A percentile compares a stretch with the other conserved stretches of the same genome.
These are phyloP conservation scores for Sebastes flavidus DNA, from an alignment of 2,797 vertebrate species.

Conservation along the genomic window DNA sequence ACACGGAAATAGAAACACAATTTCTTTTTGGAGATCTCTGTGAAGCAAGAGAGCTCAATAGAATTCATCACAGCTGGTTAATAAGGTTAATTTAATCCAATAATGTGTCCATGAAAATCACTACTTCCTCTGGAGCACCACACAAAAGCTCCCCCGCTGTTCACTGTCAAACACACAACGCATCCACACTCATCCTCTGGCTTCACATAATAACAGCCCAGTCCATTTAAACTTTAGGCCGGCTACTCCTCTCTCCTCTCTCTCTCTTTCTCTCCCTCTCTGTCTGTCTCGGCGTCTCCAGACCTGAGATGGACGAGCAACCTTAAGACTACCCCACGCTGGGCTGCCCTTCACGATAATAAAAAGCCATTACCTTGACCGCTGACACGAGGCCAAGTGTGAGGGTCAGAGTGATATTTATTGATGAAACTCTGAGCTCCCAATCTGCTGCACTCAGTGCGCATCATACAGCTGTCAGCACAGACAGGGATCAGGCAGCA, in stretches of 20 bases:
- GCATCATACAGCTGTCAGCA: slow-evolving; percentile 99
- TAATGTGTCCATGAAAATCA: slow-evolving; percentile 81
- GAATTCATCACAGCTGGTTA: slow-evolving; percentile 83
- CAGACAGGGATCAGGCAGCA: slow-evolving; percentile 90
- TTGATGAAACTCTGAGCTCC: slow-evolving; percentile 99
- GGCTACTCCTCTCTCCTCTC: slow-evolving; percentile 54
- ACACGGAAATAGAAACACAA: slow-evolving; percentile 38
- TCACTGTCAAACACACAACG: slow-evolving; percentile 74
- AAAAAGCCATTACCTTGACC: slow-evolving; percentile 99
- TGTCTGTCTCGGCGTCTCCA: slow-evolving; percentile 79
- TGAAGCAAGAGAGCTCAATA: slow-evolving; percentile 69
- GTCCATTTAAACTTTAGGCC: slow-evolving; percentile 82
- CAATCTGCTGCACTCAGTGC: slow-evolving; percentile 98
- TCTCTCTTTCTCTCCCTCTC: slow-evolving; percentile 58
- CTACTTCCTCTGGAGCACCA: slow-evolving; percentile 71
- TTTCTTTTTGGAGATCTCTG: slow-evolving; percentile 58
- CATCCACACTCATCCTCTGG: slow-evolving; percentile 70
- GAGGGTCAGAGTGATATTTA: slow-evolving; percentile 99
- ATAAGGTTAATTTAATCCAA: slow-evolving; percentile 84
- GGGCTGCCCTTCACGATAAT: slow-evolving; percentile 92
- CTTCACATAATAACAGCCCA: slow-evolving; percentile 81
- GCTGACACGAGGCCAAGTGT: slow-evolving; percentile 94
- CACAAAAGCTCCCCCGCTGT: slow-evolving; percentile 76
- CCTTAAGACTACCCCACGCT: slow-evolving; percentile 89
- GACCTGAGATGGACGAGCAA: slow-evolving; percentile 87